A percentile compares a stretch with the other conserved stretches of the same genome.
Conservation (phyloP, 2,113 vertebrate species). For the Scatophagus argus region DNA sequence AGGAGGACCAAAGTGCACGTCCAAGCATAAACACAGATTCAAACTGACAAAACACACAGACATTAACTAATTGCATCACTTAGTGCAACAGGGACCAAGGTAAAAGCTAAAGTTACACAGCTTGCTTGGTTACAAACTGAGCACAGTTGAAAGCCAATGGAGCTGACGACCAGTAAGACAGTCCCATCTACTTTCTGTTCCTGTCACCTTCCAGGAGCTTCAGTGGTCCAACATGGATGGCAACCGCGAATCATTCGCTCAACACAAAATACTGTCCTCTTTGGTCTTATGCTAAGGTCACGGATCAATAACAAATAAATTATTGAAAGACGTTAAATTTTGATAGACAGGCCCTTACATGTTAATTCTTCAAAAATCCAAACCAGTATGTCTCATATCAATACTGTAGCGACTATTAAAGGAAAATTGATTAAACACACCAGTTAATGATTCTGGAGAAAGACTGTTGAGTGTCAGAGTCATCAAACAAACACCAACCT, state of each 20-base stretch:
- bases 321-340: too few relatives aligned
- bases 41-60: slow-evolving; percentile 70
- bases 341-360: too few relatives aligned
- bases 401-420: too few relatives aligned
- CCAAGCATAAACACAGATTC: slow-evolving; percentile 78
- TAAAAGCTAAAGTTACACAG: slow-evolving; percentile 42
- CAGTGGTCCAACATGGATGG: not conserved
- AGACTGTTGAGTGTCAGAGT: too few relatives aligned
- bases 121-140: slow-evolving; percentile 33
- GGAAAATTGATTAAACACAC: too few relatives aligned
- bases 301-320: too few relatives aligned
- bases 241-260: not conserved
- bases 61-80: slow-evolving; percentile 70
- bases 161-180: not conserved
- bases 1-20: slow-evolving; percentile 75
- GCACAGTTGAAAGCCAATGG: not conserved
- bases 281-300: too few relatives aligned
- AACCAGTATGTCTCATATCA: too few relatives aligned
- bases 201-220: not conserved
- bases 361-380: too few relatives aligned
- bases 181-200: not conserved
- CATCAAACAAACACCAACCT: too few relatives aligned
- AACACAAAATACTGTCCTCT: not conserved
- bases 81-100: slow-evolving; percentile 27
- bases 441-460: too few relatives aligned